Percentiles rank a stretch among this genome's conserved stretches.
Conservation (phyloP, 2,797 vertebrate genomes). For the Gadopsis bispinosus region DNA sequence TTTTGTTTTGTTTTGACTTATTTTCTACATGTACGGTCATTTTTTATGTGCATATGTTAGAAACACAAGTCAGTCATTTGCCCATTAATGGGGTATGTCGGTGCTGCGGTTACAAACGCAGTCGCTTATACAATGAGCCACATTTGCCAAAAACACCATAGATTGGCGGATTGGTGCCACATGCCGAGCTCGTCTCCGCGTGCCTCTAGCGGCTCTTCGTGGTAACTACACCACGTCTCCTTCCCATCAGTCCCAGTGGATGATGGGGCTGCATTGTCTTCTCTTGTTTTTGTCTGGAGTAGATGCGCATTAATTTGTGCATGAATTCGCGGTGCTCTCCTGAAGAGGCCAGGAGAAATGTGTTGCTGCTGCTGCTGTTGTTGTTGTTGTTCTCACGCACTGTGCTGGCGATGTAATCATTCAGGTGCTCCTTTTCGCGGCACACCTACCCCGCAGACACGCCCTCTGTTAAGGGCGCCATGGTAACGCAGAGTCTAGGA, state of each 20-base stretch:
- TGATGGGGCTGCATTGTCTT: constrained; percentile 11
- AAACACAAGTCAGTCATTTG: accelerated
- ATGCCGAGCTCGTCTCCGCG: constrained; percentile 61
- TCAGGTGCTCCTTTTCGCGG: background rate
- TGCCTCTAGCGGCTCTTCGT: constrained; percentile 54
- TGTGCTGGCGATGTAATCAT: background rate
- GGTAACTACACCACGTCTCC: constrained; percentile 60
- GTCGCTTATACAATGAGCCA: constrained; percentile 50
- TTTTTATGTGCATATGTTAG: background rate
- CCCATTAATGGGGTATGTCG: background rate
- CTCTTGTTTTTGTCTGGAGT: background rate
- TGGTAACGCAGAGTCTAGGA: constrained; percentile 38
- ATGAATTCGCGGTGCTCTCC: background rate
- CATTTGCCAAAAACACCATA: constrained; percentile 59
- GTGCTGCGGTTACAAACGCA: constrained; percentile 12
- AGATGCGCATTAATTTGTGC: background rate
- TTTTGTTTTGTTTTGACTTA: background rate
- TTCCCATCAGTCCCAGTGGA: background rate
- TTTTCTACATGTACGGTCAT: background rate
- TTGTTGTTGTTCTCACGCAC: no score
- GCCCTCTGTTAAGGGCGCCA: constrained; percentile 53
- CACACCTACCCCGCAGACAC: constrained; percentile 74
- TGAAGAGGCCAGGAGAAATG: background rate
- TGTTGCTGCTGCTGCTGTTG: background rate
- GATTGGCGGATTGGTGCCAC: constrained; percentile 63